A percentile compares a stretch with the other conserved stretches of the same genome.
phyloP scores from a whole-genome alignment of 92 coral and sea anemone species.

The Epizoanthus rinbou region DNA sequence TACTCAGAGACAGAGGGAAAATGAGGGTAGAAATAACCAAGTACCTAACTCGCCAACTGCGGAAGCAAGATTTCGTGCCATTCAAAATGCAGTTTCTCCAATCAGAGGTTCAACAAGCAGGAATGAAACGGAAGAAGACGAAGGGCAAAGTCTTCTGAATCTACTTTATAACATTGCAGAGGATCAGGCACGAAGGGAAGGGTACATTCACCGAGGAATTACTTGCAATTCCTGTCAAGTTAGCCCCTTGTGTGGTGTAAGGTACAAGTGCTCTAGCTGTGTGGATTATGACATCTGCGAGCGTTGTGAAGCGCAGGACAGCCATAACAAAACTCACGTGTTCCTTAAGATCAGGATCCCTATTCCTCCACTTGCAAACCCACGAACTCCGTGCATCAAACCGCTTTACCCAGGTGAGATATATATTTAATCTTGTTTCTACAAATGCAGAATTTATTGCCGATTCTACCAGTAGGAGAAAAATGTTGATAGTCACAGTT shows the following conservation, averaged over 20 bases:
- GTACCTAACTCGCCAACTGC: conserved; percentile 6
- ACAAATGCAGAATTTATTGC: background rate
- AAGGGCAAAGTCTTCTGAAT: conserved; percentile 76
- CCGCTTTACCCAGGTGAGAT: conserved; percentile 89
- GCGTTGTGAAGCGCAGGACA: conserved; percentile 90
- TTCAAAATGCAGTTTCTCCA: conserved; percentile 84
- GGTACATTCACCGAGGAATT: conserved; percentile 94
- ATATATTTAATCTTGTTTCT: background rate
- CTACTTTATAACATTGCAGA: conserved; percentile 88
- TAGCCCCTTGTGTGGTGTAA: conserved; percentile 92
- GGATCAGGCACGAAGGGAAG: conserved; percentile 92
- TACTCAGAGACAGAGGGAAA: conserved; percentile 1
- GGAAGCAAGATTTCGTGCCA: conserved; percentile 65
- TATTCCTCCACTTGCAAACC: conserved; percentile 94
- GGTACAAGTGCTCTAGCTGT: conserved; percentile 93
- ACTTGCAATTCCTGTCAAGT: conserved; percentile 94
- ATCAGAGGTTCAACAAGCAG: conserved; percentile 47
- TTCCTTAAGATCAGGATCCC: conserved; percentile 90
- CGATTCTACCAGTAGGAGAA: too few species aligned
- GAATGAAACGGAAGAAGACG: conserved; percentile 49
- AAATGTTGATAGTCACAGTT: too few species aligned
- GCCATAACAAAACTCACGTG: conserved; percentile 90
- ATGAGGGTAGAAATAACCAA: background rate
- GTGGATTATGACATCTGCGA: conserved; percentile 97
- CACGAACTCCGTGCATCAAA: conserved; percentile 85